Conservation (phyloP, 2,888 invertebrate species). For the Arrhopalites spinosus region DNA sequence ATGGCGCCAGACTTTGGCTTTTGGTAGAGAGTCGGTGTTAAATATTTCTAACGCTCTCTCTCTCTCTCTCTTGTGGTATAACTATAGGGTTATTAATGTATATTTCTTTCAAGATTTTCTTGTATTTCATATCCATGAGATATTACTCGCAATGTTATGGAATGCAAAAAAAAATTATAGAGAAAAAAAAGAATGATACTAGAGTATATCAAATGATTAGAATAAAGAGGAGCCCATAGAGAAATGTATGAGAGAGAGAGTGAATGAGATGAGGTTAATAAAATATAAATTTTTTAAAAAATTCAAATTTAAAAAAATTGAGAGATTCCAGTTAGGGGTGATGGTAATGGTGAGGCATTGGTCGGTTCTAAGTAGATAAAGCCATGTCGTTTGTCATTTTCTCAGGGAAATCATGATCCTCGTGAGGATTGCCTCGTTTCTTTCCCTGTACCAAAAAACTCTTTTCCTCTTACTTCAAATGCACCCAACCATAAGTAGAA, state of each 20-base stretch:
- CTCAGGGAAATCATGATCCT: conserved; percentile 40
- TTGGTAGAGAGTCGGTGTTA: too few relatives aligned
- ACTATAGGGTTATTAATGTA: too few relatives aligned
- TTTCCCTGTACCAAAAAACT: background rate
- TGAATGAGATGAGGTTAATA: conserved; percentile 21
- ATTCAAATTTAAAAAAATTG: background rate
- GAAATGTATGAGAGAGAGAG: too few relatives aligned
- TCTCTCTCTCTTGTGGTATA: too few relatives aligned
- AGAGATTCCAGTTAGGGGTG: background rate
- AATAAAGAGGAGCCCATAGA: background rate
- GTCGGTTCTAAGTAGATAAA: conserved; percentile 28
- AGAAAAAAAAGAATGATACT: background rate
- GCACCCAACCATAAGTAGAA: too few relatives aligned
- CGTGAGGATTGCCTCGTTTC: conserved; percentile 23
- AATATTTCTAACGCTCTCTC: too few relatives aligned
- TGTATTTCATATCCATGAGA: too few relatives aligned
- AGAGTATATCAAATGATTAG: background rate
- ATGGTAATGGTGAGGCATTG: background rate
- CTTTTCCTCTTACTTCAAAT: too few relatives aligned
- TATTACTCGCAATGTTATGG: too few relatives aligned
- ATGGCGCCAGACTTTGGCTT: background rate
- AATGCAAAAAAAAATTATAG: conserved; percentile 11
- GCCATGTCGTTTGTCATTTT: conserved; percentile 40
- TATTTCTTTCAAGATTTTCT: too few relatives aligned
- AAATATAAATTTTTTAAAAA: background rate